Base-by-base conservation (phyloP, 2,888 invertebrate species). In the Boloria euphrosyne region DNA sequence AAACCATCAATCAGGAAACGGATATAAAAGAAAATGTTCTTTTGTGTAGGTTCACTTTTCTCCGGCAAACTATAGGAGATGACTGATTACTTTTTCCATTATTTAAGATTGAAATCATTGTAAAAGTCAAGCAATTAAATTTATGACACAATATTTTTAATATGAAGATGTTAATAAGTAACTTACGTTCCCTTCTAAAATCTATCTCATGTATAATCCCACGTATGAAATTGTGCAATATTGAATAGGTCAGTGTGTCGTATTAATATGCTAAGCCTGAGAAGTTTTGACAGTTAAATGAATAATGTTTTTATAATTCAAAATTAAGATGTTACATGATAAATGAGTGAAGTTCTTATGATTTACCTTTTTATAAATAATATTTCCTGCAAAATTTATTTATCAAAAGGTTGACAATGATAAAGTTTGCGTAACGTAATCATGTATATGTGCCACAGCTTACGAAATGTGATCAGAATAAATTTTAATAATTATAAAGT, bases 1-100 rank as follows among this genome's bases (percentile, higher is more conserved):
- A 84, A 83, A 76, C 84, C 86, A 90, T 89, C 86, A 87, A 88
- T 90, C 89, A 89, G 81, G 80, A 67, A 78, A 71, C 74, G 80
- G 80, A 84, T 83, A 85, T 79, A 87, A 85, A 79, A 76, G 81
- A 75, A 79, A 83, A 81, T 79, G 77, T 82, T 78, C 81, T 74
- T 76, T 77, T 76, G 82, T 78, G 80, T 79, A 78, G 14, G 58
- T 46, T 44, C 73, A 85, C 79, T 78, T 81, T 80, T 78, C 80
- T 79, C 74, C 75, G 77, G 75, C 77, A 78, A 78, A 75, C 71
- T 82, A 82, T 78, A 76, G 78, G 81, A 83, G 83, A 59, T 69
- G 62, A 70, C 67, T 66, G 65, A 66, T 66, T 61, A 64, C 61
- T 63, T 43, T 62, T 65, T 58, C 49, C 47, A 54, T 51, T 62